These are phyloP conservation scores for Podiceps cristatus DNA, from an alignment of 2,113 vertebrate species.

Conservation along the genomic window DNA sequence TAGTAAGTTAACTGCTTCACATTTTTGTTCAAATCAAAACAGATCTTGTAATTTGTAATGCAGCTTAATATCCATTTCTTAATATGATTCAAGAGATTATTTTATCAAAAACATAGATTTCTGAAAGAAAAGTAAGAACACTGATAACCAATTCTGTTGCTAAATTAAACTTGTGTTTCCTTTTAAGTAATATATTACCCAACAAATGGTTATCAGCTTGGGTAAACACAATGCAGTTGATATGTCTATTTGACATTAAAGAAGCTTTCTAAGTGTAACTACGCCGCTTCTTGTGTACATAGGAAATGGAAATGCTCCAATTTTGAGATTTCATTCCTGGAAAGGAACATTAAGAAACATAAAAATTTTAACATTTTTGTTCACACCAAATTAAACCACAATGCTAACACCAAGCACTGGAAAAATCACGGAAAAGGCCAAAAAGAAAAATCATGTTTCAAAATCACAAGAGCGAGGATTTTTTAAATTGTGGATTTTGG, in stretches of 20 bases:
- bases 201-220: slow-evolving; percentile 17
- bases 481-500: not conserved
- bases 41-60: not conserved
- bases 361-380: not conserved
- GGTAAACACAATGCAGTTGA: not conserved
- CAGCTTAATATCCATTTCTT: not conserved
- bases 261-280: not conserved
- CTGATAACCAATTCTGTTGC: not conserved
- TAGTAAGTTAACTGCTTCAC: not conserved
- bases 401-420: not conserved
- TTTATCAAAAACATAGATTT: not conserved
- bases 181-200: not conserved
- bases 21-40: not conserved
- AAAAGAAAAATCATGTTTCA: not conserved
- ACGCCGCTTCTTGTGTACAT: not conserved
- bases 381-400: not conserved
- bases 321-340: not conserved
- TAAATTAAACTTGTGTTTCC: not conserved
- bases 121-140: not conserved
- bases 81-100: not conserved
- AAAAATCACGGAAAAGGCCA: not conserved
- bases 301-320: slow-evolving; percentile 6
- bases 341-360: not conserved
- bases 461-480: not conserved
- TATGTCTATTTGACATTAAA: slow-evolving; percentile 23